Evolutionary conservation across 2,113 vertebrate species (phyloP).

Genomic region (Accipiter cooperii): DNA sequence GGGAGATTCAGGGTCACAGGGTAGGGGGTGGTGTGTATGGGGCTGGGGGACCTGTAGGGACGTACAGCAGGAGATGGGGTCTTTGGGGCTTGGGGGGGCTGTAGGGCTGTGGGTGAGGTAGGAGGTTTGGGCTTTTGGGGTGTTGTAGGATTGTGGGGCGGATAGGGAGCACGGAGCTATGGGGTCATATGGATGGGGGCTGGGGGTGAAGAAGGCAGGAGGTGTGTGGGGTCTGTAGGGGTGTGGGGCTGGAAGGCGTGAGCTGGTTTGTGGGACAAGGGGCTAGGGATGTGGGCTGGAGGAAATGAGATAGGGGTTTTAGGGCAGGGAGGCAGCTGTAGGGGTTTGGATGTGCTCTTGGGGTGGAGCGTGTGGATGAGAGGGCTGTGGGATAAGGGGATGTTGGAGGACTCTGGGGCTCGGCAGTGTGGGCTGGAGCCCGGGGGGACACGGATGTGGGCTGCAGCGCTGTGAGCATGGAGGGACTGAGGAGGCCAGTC

Average conservation of each 20-base stretch:
- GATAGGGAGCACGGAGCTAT: not conserved
- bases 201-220: too few relatives aligned
- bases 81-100: not conserved
- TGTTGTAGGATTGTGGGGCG: too few relatives aligned
- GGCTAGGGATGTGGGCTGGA: not conserved
- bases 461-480: rapidly evolving
- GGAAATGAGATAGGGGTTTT: not conserved
- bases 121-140: not conserved
- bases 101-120: not conserved
- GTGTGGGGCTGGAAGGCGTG: not conserved
- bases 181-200: not conserved
- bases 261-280: not conserved
- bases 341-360: rapidly evolving
- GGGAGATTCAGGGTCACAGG: not conserved
- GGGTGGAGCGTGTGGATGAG: not conserved
- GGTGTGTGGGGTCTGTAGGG: not conserved
- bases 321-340: not conserved
- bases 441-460: not conserved
- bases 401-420: not conserved
- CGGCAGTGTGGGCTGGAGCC: not conserved
- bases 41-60: not conserved
- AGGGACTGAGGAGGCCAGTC: not conserved
- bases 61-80: too few relatives aligned
- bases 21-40: not conserved
- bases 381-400: not conserved